phyloP scores from a whole-genome alignment of 2,113 vertebrate species.

The Solea solea region DNA sequence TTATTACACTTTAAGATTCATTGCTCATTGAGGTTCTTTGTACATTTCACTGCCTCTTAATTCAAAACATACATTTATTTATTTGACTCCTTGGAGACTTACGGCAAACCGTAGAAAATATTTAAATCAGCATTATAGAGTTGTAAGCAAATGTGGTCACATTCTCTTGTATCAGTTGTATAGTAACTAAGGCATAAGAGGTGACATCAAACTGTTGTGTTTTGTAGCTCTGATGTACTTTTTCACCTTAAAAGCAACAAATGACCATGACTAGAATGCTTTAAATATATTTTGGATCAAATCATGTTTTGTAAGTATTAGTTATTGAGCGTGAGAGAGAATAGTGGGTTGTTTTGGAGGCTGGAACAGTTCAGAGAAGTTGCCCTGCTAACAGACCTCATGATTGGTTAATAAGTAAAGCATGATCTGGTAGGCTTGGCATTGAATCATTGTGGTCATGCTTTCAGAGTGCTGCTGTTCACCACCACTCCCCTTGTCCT shows the following conservation, averaged over 20 bases:
- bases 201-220: not conserved
- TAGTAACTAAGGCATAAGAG: not conserved
- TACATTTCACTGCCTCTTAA: too few species aligned
- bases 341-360: conserved; percentile 31
- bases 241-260: conserved; percentile 1
- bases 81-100: too few species aligned
- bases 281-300: not conserved
- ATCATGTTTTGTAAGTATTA: conserved; percentile 3
- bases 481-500: conserved; percentile 51
- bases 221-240: conserved; percentile 1
- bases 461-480: conserved; percentile 56
- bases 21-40: too few species aligned
- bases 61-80: too few species aligned
- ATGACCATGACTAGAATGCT: not conserved
- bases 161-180: not conserved
- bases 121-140: too few species aligned
- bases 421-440: conserved; percentile 74
- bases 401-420: conserved; percentile 79
- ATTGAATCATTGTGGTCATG: conserved; percentile 62
- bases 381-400: conserved; percentile 57
- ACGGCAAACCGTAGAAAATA: too few species aligned
- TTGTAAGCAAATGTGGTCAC: too few species aligned
- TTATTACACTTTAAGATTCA: too few species aligned
- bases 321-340: conserved; percentile 1
- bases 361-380: conserved; percentile 33